phyloP scores from a whole-genome alignment of 2,113 vertebrate genomes.

The Nymphicus hollandicus region DNA sequence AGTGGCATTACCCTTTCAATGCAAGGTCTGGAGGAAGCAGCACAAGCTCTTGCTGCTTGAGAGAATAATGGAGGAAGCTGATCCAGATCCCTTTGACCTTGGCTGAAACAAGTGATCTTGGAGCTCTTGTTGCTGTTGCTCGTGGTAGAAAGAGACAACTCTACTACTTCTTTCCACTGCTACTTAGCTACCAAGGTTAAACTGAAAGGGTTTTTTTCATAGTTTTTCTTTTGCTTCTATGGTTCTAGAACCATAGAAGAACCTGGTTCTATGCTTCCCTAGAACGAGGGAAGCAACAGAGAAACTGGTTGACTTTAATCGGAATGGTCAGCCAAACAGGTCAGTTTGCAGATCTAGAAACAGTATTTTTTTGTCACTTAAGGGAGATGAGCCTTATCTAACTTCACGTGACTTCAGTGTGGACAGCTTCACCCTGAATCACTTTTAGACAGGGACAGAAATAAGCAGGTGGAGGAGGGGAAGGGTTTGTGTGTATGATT shows the following conservation, averaged over 20 bases:
- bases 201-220: not conserved
- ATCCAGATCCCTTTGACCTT: not conserved
- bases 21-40: not conserved
- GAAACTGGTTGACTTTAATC: not conserved
- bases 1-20: not conserved
- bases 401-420: not conserved
- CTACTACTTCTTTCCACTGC: not conserved
- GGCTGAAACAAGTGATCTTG: not conserved
- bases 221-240: not conserved
- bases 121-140: not conserved
- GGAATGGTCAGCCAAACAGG: not conserved
- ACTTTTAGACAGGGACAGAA: not conserved
- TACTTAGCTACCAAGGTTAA: not conserved
- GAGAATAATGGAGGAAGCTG: not conserved
- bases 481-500: not conserved
- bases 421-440: not conserved
- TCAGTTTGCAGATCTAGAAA: not conserved
- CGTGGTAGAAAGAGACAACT: not conserved
- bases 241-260: not conserved
- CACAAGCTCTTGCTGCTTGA: not conserved
- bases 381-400: not conserved
- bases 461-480: not conserved
- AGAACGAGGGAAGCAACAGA: not conserved
- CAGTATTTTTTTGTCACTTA: not conserved
- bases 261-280: not conserved